These are phyloP conservation scores for Itoplectis maculator DNA, from an alignment of 2,888 invertebrate species.

Conservation along the genomic window DNA sequence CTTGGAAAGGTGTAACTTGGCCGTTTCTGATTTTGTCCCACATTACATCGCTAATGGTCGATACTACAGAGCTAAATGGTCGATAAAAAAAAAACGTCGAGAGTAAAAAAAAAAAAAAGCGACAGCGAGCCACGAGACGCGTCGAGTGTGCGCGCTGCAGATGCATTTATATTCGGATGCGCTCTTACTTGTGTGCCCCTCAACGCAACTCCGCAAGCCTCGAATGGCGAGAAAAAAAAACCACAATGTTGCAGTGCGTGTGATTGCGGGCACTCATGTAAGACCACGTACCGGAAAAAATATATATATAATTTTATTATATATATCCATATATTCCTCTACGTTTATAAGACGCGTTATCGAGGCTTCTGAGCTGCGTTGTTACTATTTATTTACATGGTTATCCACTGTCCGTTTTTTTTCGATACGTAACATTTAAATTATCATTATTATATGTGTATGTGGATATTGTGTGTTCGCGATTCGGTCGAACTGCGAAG, in stretches of 20 bases:
- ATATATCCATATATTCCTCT: conserved; percentile 4
- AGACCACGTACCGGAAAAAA: conserved; percentile 80
- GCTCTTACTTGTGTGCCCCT: conserved; percentile 84
- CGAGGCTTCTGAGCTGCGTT: conserved; percentile 56
- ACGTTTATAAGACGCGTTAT: conserved; percentile 34
- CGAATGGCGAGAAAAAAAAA: conserved; percentile 18
- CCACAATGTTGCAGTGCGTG: conserved; percentile 77
- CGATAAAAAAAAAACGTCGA: conserved; percentile 6
- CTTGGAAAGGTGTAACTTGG: no score
- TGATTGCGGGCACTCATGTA: conserved; percentile 82
- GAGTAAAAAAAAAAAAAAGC: not conserved
- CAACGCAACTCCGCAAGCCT: conserved; percentile 72
- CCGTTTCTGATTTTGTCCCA: no score
- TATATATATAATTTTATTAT: conserved; percentile 43
- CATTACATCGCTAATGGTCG: no score
- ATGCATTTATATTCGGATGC: conserved; percentile 81
- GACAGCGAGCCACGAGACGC: no score
- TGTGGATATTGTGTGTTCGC: conserved; percentile 57
- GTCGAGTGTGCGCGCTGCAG: conserved; percentile 78
- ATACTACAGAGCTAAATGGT: conserved; percentile 1
- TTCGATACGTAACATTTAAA: conserved; percentile 35
- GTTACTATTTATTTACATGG: conserved; percentile 29
- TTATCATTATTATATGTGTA: conserved; percentile 39
- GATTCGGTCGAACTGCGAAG: conserved; percentile 53
- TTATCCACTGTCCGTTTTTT: conserved; percentile 51